Conservation (phyloP, 2,113 vertebrate genomes). For the Pristiophorus japonicus region DNA sequence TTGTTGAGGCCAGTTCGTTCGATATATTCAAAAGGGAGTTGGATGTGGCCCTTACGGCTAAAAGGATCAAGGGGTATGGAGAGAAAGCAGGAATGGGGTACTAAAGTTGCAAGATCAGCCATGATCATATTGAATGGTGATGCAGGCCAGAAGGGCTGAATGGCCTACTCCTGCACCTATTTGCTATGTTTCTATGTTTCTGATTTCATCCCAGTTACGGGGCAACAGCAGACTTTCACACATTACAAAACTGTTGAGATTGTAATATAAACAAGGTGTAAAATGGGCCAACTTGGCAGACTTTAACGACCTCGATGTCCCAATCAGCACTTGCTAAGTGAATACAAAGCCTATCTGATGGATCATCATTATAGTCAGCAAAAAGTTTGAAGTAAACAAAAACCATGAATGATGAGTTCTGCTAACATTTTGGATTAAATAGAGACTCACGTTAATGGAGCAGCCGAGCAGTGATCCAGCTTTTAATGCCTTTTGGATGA, state of each 20-base stretch:
- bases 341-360: background rate
- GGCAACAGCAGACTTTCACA: background rate
- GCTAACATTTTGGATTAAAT: background rate
- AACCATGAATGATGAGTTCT: background rate
- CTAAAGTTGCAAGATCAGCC: too few species aligned
- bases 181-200: too few species aligned
- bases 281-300: background rate
- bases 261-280: background rate
- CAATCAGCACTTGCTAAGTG: background rate
- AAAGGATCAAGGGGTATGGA: too few species aligned
- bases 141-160: too few species aligned
- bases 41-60: too few species aligned
- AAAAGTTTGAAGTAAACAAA: background rate
- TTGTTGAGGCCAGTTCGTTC: too few species aligned
- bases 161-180: too few species aligned
- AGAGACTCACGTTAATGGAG: slow-evolving; percentile 78
- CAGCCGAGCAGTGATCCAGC: slow-evolving; percentile 83
- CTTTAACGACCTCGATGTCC: background rate
- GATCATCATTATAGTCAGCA: background rate
- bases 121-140: too few species aligned
- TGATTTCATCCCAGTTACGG: background rate
- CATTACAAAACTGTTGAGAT: background rate
- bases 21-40: too few species aligned
- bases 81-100: too few species aligned
- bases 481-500: slow-evolving; percentile 79